phyloP scores from a whole-genome alignment of 2,113 vertebrate species.

The Myodes glareolus region DNA sequence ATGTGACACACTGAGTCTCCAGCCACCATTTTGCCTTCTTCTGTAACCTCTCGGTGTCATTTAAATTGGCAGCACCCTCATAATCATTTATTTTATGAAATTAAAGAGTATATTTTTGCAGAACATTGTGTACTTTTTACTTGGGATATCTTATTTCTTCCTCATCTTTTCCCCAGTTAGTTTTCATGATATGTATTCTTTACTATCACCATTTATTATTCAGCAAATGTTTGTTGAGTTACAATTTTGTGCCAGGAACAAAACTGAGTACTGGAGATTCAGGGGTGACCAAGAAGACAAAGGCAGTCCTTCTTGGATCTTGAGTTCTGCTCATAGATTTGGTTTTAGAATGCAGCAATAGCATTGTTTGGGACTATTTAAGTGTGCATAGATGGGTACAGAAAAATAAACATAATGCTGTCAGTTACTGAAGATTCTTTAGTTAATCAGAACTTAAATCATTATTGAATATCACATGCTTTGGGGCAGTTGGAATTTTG shows the following conservation, averaged over 20 bases:
- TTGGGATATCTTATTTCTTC: neutral
- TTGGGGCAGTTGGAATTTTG: neutral
- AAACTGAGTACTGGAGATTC: neutral
- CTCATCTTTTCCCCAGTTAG: neutral
- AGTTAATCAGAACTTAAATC: neutral
- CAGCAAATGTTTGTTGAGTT: constrained; percentile 18
- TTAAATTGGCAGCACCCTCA: neutral
- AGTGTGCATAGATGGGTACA: neutral
- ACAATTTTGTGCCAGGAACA: neutral
- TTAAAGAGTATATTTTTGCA: constrained; percentile 19
- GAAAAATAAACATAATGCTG: neutral
- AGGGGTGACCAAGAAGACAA: neutral
- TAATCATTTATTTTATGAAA: neutral
- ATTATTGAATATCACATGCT: neutral
- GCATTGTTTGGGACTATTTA: neutral
- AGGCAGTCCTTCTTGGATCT: neutral
- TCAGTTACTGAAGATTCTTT: neutral
- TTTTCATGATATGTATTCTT: neutral
- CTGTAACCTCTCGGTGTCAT: neutral
- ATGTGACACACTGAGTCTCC: neutral
- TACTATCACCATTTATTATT: constrained; percentile 10
- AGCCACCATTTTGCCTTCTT: neutral
- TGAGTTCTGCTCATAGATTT: neutral
- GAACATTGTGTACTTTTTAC: constrained; percentile 5
- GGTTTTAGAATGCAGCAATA: neutral